Evolutionary conservation across 2,888 invertebrate species (phyloP).

Genomic region (Amorpha juglandis): DNA sequence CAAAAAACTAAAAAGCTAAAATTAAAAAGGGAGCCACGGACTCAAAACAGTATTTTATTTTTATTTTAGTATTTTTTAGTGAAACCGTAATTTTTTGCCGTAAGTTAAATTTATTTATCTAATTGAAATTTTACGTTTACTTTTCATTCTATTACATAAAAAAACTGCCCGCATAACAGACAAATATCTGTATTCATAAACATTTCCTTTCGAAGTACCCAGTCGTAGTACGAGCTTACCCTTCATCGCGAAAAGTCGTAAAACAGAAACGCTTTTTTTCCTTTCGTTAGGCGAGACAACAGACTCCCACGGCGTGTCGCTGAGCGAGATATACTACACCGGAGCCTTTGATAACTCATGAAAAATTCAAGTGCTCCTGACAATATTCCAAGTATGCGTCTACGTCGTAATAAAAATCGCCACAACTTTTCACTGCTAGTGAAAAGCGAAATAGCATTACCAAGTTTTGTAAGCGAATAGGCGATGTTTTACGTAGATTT

Average conservation of each 20-base stretch:
- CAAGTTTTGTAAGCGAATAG: constrained; percentile 11
- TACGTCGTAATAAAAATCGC: constrained; percentile 28
- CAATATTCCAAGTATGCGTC: constrained; percentile 47
- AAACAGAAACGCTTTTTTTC: constrained; percentile 60
- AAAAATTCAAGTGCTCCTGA: constrained; percentile 69
- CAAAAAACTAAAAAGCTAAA: too few relatives aligned
- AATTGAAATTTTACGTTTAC: too few relatives aligned
- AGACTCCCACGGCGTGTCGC: constrained; percentile 38
- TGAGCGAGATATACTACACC: constrained; percentile 51
- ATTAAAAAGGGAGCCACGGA: too few relatives aligned
- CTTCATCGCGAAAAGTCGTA: constrained; percentile 60
- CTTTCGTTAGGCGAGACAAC: constrained; percentile 44
- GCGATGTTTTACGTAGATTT: not conserved
- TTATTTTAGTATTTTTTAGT: too few relatives aligned
- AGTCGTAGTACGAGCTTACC: constrained; percentile 31
- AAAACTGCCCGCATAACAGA: constrained; percentile 1
- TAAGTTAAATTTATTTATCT: too few relatives aligned
- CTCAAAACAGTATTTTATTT: too few relatives aligned
- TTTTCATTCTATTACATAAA: not conserved
- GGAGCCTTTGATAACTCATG: constrained; percentile 72
- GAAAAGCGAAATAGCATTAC: constrained; percentile 20
- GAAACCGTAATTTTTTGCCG: too few relatives aligned
- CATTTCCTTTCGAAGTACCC: constrained; percentile 45
- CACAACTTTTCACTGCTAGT: constrained; percentile 15
- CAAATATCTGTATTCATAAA: constrained; percentile 47